These are phyloP conservation scores for Hypomecis punctinalis DNA, from an alignment of 2,888 invertebrate genomes.

Conservation along the genomic window DNA sequence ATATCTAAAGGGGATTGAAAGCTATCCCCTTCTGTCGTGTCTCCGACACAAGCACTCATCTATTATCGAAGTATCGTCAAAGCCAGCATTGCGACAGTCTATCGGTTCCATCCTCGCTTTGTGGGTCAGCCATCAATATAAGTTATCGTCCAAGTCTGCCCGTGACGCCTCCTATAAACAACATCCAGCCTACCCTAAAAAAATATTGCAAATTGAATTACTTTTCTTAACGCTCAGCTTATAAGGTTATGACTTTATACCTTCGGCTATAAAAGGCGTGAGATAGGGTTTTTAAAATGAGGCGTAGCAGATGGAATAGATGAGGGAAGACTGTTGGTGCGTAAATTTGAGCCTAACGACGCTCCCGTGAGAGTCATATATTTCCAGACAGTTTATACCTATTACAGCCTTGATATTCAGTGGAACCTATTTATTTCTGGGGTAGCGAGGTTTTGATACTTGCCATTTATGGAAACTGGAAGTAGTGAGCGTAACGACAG, in stretches of 20 bases:
- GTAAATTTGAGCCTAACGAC: conserved; percentile 29
- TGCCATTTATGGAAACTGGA: conserved; percentile 5
- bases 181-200: conserved; percentile 41
- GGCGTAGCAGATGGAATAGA: conserved; percentile 23
- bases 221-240: conserved; percentile 39
- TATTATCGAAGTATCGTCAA: conserved; percentile 22
- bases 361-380: conserved; percentile 23
- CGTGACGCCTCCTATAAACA: conserved; percentile 48
- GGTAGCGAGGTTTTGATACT: conserved; percentile 7
- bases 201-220: conserved; percentile 53
- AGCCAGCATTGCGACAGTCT: conserved; percentile 35
- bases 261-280: conserved; percentile 23
- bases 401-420: conserved; percentile 28
- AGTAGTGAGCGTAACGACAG: not conserved
- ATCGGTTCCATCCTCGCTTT: conserved; percentile 43
- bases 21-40: conserved; percentile 2
- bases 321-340: conserved; percentile 16
- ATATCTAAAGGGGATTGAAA: not conserved
- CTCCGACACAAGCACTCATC: conserved; percentile 16
- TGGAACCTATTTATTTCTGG: conserved; percentile 9
- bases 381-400: conserved; percentile 18
- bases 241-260: conserved; percentile 20
- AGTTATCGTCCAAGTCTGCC: conserved; percentile 50
- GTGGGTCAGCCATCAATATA: conserved; percentile 54
- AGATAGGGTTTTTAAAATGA: conserved; percentile 23